phyloP scores from a whole-genome alignment of 1,140 invertebrate genomes.

The Ceratina japonica region DNA sequence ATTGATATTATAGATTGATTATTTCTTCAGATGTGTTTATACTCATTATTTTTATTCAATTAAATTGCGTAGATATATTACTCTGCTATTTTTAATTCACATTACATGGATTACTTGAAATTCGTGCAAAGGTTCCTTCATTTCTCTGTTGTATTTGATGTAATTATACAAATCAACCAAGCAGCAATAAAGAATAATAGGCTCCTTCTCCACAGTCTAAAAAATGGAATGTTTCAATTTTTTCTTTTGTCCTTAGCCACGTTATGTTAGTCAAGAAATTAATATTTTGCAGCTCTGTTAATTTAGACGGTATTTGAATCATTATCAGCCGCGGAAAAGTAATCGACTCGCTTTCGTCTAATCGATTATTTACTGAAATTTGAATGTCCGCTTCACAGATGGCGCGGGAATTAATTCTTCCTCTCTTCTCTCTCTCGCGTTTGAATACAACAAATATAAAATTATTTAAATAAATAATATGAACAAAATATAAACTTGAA shows the following conservation, averaged over 20 bases:
- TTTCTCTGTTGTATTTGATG: conserved; percentile 41
- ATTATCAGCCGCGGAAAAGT: conserved; percentile 1
- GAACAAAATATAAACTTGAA: too few relatives aligned
- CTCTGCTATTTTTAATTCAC: conserved; percentile 38
- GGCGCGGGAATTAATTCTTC: background rate
- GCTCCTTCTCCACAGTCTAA: conserved; percentile 65
- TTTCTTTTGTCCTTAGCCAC: background rate
- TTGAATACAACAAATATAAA: too few relatives aligned
- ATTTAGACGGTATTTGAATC: too few relatives aligned
- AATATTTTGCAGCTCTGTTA: background rate
- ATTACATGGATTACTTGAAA: conserved; percentile 74
- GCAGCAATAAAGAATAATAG: conserved; percentile 71
- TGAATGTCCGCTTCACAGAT: background rate
- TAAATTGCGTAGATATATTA: too few relatives aligned
- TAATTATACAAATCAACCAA: conserved; percentile 70
- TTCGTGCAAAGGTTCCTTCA: conserved; percentile 60
- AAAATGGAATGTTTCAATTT: conserved; percentile 16
- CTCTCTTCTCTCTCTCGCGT: too few relatives aligned
- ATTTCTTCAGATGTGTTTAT: too few relatives aligned
- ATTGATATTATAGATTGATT: too few relatives aligned
- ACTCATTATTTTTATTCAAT: too few relatives aligned
- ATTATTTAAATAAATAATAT: background rate
- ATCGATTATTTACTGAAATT: background rate
- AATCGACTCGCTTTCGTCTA: background rate
- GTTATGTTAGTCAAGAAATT: background rate